Conservation (phyloP, 2,888 invertebrate genomes). For the Homarus gammarus region DNA sequence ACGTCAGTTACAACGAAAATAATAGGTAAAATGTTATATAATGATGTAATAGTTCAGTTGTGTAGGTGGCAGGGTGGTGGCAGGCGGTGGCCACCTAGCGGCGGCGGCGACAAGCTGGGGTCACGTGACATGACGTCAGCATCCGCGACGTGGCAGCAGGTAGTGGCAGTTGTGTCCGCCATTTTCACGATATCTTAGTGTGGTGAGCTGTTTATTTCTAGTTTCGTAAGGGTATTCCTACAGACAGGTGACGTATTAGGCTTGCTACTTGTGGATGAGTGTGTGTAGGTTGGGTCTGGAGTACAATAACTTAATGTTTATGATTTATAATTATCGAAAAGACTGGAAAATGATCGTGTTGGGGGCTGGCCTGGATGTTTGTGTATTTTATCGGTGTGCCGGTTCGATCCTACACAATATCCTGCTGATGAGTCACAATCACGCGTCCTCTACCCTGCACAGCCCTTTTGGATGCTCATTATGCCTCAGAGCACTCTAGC, state of each 20-base stretch:
- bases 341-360: conserved; percentile 16
- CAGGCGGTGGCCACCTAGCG: conserved; percentile 50
- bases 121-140: conserved; percentile 66
- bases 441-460: too few relatives aligned
- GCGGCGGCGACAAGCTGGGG: conserved; percentile 13
- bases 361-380: conserved; percentile 36
- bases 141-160: conserved; percentile 62
- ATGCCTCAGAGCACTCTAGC: too few relatives aligned
- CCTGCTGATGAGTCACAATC: too few relatives aligned
- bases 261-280: conserved; percentile 7
- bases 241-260: conserved; percentile 36
- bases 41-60: too few relatives aligned
- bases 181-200: conserved; percentile 42
- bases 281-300: neutral
- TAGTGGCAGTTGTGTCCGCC: conserved; percentile 62
- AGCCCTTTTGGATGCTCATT: too few relatives aligned
- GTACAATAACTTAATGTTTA: neutral
- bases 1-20: neutral
- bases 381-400: conserved; percentile 58
- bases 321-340: neutral
- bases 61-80: conserved; percentile 7
- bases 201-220: conserved; percentile 44
- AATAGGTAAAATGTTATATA: neutral
- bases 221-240: conserved; percentile 25
- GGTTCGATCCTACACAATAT: conserved; percentile 16